Evolutionary conservation across 1,140 invertebrate species (phyloP).

Genomic region (Drosophila orosa): DNA sequence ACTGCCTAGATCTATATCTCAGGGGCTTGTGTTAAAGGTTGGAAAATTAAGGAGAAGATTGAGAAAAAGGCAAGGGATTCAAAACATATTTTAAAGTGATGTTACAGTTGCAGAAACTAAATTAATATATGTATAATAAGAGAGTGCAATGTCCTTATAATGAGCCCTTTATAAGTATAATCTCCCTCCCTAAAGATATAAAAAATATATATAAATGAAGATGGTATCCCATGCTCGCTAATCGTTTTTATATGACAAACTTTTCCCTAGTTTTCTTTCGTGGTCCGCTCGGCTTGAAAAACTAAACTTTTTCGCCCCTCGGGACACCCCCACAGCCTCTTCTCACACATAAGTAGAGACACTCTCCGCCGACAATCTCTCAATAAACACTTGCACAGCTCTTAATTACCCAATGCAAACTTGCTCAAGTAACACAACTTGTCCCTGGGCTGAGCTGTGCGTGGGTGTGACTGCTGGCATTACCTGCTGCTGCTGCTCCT

Average conservation of each 20-base stretch:
- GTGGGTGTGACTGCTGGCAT: conserved; percentile 20
- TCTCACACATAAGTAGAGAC: conserved; percentile 31
- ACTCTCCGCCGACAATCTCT: conserved; percentile 55
- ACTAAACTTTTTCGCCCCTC: conserved; percentile 26
- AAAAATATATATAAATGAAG: conserved; percentile 6
- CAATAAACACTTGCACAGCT: conserved; percentile 81
- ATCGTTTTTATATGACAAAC: conserved; percentile 23
- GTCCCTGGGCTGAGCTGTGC: conserved; percentile 23
- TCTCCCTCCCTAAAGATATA: neutral
- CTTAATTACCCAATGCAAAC: conserved; percentile 82
- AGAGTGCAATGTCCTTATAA: neutral
- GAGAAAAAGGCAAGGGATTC: too few species aligned
- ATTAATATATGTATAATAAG: too few species aligned
- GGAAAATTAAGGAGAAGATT: neutral
- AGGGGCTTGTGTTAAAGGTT: neutral
- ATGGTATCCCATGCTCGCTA: conserved; percentile 20
- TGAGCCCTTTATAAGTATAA: neutral
- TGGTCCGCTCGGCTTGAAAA: conserved; percentile 29
- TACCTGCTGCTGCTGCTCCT: neutral
- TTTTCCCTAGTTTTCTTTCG: conserved; percentile 9
- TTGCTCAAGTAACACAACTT: conserved; percentile 70
- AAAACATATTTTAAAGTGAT: too few species aligned
- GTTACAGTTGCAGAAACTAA: too few species aligned
- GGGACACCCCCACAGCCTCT: conserved; percentile 8
- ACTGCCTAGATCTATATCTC: conserved; percentile 26